phyloP scores from a whole-genome alignment of 2,113 vertebrate genomes.

The Ondatra zibethicus region DNA sequence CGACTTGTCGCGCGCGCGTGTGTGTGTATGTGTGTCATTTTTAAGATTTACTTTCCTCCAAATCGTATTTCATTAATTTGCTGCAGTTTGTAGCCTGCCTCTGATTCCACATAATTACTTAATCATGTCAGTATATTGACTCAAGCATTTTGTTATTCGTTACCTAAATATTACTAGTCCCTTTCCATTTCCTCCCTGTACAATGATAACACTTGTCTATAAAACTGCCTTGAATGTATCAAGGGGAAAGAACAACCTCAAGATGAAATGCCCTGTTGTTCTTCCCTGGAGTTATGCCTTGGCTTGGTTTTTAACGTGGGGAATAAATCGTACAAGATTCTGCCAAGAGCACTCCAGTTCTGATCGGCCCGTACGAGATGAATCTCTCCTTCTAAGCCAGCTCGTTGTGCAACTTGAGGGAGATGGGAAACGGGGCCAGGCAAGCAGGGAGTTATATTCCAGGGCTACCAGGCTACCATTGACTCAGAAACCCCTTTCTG shows the following conservation, averaged over 20 bases:
- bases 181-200: conserved; percentile 59
- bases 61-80: conserved; percentile 60
- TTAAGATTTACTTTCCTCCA: conserved; percentile 44
- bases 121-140: conserved; percentile 12
- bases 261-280: conserved; percentile 74
- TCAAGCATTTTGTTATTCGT: conserved; percentile 60
- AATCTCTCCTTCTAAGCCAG: conserved; percentile 54
- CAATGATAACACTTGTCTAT: conserved; percentile 75
- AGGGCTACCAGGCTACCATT: no score
- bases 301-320: conserved; percentile 69
- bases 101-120: background rate
- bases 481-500: background rate
- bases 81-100: background rate
- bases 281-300: conserved; percentile 71
- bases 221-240: conserved; percentile 76
- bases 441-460: background rate
- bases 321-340: conserved; percentile 61
- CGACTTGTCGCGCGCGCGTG: conserved; percentile 3
- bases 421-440: background rate
- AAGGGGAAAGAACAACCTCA: conserved; percentile 65
- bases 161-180: conserved; percentile 64
- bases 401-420: background rate
- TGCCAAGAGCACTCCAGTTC: conserved; percentile 67
- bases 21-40: conserved; percentile 43
- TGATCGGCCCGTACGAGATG: conserved; percentile 32